Base-by-base conservation (phyloP, 1,140 invertebrate species). In the Centruroides vittatus region DNA sequence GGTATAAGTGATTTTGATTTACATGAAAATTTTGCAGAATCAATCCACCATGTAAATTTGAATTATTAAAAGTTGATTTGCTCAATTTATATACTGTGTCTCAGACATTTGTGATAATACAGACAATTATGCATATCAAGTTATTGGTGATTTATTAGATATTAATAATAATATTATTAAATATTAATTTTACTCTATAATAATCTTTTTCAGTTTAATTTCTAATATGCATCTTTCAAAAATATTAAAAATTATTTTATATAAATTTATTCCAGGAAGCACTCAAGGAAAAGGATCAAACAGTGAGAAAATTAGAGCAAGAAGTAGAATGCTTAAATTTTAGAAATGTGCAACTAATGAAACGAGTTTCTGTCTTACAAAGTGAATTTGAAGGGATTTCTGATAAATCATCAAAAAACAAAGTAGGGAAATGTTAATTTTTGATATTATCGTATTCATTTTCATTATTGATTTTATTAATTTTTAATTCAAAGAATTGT, bases 251-350 rank as follows among this genome's bases (percentile, higher is more conserved):
- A 55, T 61, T 36, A 10, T 23, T 49, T 23, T 62, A 34, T 7
- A 35, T 35, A n/a, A 47, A 41, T 63, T 9, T 66, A 65, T 59
- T 88, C 4, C 77, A 84, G 69, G 88, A 92, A 67, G 74, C 80
- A 55, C 67, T 93, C 2, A 89, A 89, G 70, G 85, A 86, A 62
- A 85, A 83, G 69, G 90, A 93, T 67, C 89, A 93, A 65, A 78
- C 81, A 50, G 71, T 93, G 47, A 78, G 93, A 9, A 89, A 91
- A 75, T 81, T 84, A 47, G 89, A 93, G 70, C 86, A 93, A 72
- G 93, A 97, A 76, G 83, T 93, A 65, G 93, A 97, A 72, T 93
- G 90, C 67, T 73, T 97, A 58, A 84, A 81, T 41, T 97, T 97
- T 77, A 80, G 92, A 53, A 97, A 97, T 76, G 88, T 93, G 67